phyloP scores from a whole-genome alignment of 2,113 vertebrate species.

The Pterocles burchelli region DNA sequence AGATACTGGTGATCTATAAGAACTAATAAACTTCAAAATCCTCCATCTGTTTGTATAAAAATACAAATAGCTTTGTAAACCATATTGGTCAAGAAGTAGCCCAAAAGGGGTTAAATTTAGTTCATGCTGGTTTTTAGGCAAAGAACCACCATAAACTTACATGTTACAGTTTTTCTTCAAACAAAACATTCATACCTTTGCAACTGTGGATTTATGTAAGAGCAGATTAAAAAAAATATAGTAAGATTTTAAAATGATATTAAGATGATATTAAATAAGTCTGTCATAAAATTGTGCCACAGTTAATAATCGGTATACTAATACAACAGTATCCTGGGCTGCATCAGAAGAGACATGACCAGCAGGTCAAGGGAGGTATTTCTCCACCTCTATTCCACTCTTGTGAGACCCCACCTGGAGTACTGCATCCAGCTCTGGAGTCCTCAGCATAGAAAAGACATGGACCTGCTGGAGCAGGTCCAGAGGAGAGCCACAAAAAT shows the following conservation, averaged over 20 bases:
- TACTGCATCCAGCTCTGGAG: too few species aligned
- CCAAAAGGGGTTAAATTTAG: background rate
- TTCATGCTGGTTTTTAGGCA: background rate
- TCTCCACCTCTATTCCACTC: too few species aligned
- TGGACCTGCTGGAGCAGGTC: too few species aligned
- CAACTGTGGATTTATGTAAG: background rate
- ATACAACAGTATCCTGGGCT: too few species aligned
- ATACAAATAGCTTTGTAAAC: background rate
- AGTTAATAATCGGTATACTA: background rate
- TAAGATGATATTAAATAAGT: background rate
- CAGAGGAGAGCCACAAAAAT: too few species aligned
- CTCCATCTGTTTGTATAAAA: background rate
- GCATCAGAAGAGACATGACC: too few species aligned
- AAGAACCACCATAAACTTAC: background rate
- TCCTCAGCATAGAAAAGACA: too few species aligned
- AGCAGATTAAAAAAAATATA: background rate
- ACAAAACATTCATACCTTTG: background rate
- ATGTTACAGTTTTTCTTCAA: background rate
- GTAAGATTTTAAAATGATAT: background rate
- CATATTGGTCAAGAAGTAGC: background rate
- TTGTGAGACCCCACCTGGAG: too few species aligned
- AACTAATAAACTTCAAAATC: background rate
- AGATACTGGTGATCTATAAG: background rate
- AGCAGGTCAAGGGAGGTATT: too few species aligned
- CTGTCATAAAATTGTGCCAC: background rate